Conservation (phyloP, 2,797 vertebrate species). For the Tinamus major region DNA sequence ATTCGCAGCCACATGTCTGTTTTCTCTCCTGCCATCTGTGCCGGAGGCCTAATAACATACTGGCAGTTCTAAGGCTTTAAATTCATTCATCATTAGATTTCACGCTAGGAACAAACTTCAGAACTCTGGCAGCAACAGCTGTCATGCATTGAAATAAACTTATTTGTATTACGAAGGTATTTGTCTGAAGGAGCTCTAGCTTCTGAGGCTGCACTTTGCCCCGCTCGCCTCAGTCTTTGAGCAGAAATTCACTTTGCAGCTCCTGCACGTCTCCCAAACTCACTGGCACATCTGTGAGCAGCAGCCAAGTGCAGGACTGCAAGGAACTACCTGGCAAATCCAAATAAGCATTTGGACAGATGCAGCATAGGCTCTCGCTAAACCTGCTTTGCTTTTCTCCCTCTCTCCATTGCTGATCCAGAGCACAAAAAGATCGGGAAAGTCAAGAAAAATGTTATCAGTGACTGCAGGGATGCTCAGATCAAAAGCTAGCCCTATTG, state of each 20-base stretch:
- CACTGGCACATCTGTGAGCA: neutral
- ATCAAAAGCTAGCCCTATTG: neutral
- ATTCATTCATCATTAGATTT: constrained; percentile 54
- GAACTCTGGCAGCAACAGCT: constrained; percentile 41
- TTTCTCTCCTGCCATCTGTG: constrained; percentile 18
- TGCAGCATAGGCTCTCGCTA: neutral
- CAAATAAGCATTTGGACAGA: neutral
- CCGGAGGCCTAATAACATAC: neutral
- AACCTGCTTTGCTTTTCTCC: neutral
- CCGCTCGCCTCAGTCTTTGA: neutral
- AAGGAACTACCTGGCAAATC: neutral
- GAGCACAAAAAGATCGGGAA: neutral
- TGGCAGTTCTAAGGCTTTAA: constrained; percentile 13
- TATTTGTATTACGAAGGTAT: constrained; percentile 7
- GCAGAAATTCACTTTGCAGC: neutral
- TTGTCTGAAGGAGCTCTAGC: neutral
- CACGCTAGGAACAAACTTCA: constrained; percentile 22
- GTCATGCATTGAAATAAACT: constrained; percentile 30
- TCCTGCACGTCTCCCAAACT: neutral
- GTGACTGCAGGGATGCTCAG: neutral
- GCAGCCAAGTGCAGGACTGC: neutral
- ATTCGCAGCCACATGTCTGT: neutral
- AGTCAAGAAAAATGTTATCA: neutral
- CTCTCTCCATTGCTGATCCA: neutral
- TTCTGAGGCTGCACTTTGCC: neutral